Evolutionary conservation across 64 coral and sea anemone species (phyloP).

Genomic region (Stichodactyla mertensii): DNA sequence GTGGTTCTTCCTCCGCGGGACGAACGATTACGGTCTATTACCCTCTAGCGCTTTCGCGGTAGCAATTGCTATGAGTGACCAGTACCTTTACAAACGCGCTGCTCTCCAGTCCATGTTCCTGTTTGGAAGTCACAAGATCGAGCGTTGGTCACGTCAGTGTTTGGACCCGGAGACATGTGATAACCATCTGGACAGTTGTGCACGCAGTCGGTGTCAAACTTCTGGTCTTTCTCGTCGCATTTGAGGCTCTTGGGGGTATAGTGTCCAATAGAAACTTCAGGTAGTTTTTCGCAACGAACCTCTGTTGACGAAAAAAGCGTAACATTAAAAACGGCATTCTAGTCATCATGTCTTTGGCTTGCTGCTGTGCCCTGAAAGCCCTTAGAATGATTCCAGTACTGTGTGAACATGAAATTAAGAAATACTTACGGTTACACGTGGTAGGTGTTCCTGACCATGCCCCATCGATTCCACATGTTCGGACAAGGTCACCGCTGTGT

Average conservation of each 20-base stretch:
- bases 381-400: too few relatives aligned
- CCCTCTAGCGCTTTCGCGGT: too few relatives aligned
- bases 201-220: neutral
- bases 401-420: too few relatives aligned
- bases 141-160: neutral
- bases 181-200: conserved; percentile 34
- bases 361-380: too few relatives aligned
- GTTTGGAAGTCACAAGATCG: conserved; percentile 4
- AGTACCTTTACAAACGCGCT: conserved; percentile 35
- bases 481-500: conserved; percentile 37
- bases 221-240: conserved; percentile 2
- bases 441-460: conserved; percentile 48
- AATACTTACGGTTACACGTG: conserved; percentile 48
- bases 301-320: neutral
- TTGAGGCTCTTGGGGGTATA: neutral
- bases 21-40: too few relatives aligned
- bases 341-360: neutral
- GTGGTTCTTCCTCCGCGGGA: too few relatives aligned
- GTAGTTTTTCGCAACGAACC: conserved; percentile 21
- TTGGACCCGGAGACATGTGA: neutral
- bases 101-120: conserved; percentile 9
- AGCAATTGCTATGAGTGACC: neutral
- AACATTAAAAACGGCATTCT: neutral
- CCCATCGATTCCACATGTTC: conserved; percentile 68
- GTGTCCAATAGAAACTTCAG: neutral